Base-by-base conservation (phyloP, 2,797 vertebrate species). In the Dromococcyx pavoninus region DNA sequence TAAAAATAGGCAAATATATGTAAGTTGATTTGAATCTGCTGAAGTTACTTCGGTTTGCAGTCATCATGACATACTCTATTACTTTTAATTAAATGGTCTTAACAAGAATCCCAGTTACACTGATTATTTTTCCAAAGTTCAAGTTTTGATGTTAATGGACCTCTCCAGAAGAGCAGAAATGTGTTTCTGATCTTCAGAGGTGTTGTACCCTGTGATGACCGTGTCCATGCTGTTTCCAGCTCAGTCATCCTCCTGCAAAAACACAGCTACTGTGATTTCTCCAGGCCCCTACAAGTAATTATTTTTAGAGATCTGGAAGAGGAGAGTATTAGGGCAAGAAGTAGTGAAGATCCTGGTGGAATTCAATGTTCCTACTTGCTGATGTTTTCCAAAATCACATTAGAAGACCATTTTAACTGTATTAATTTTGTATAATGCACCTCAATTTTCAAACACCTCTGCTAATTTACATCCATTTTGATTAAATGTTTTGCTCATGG, bases 391-490 rank as follows among this genome's bases (percentile, higher is more conserved):
- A 84, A 72, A 81, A 73, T 17, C 58, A 1, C 43, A 54, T 69
- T 54, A 58, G 27, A 73, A 43, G 6, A 62, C 27, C 23, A 27
- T 54, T 85, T 30, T 86, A 82, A 56, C 16, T 50, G 4, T 41
- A 24, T 43, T 30, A 3, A 61, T 13, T 84, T 86, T 76, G 7
- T 66, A 32, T 51, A 58, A 62, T 48, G 10, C 51, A 11, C 8
- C 11, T 89, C 27, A 70, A 25, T 81, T 88, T 88, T 62, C 43
- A 60, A 84, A 60, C 12, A 21, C 43, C 37, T 75, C 53, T 46
- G n/a, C 16, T 90, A 84, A 74, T 78, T 86, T 87, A 22, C 21
- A 87, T 86, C 14, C 32, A 86, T 91, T 93, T 86, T 94, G 66
- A 91, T 92, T 91, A 90, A 87, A 91, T 1, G 0, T 71, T 35